Evolutionary conservation across 2,113 vertebrate species (phyloP), one percentile per base, ranked within the genome.

Genomic region (Narcine bancroftii): DNA sequence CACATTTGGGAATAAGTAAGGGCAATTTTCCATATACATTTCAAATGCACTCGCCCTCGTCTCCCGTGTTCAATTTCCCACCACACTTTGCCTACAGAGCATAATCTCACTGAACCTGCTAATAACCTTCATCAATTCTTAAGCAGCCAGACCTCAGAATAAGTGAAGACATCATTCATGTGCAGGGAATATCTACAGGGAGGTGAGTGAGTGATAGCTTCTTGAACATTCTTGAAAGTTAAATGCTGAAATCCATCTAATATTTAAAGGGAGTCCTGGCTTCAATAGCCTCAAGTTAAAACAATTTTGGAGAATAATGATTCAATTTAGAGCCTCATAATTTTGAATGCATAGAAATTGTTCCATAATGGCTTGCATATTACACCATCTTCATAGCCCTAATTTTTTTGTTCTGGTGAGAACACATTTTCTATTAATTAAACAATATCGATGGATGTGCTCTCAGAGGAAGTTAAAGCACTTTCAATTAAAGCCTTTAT

Each of bases 201-300:
- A 87, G 81, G 81, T 17, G 60, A 33, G 15, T n/a, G 53, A 87
- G 36, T 4, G 53, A 60, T 17, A 87, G 53, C 53, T 60, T 87
- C 15, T 13, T 87, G 81, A 87, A 87, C 33, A 87, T 87, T 87
- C 36, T 60, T 9, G 60, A 63, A 87, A 87, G 79, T 83, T 50
- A 83, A 83, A 83, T 13, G 29, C 79, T 83, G 79, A 56, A 83
- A 6, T 60, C 17, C 33, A 87, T 87, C 81, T 60, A 63, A 87
- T 87, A 87, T 63, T 87, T 87, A 87, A n/a, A 60, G 29, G 36
- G 81, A 56, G n/a, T 36, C 60, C 36, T 60, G 53, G 53, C 21
- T 87, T 87, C 81, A 87, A 87, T 63, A 87, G 53, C 53, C n/a
- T 53, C 81, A 87, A 87, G 53, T 87, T 60, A 87, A 63, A 87